These are phyloP conservation scores for Scaptomyza cyrtandrae DNA, from an alignment of 2,888 invertebrate genomes.

Conservation along the genomic window DNA sequence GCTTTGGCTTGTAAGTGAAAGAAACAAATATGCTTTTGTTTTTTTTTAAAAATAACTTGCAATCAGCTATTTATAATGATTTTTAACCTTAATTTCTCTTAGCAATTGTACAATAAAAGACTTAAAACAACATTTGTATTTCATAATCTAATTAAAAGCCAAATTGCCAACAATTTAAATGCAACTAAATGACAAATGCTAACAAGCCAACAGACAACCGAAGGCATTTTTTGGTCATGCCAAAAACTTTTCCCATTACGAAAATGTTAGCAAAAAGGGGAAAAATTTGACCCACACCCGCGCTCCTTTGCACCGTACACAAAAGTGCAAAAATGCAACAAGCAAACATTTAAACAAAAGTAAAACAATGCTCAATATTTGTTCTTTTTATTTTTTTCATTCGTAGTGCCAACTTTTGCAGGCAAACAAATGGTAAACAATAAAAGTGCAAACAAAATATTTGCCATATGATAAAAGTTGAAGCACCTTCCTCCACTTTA, in stretches of 20 bases:
- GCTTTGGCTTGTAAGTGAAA: too few relatives aligned
- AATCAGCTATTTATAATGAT: too few relatives aligned
- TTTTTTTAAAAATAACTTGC: too few relatives aligned
- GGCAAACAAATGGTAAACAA: constrained; percentile 53
- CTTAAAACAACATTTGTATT: neutral
- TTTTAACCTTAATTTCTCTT: too few relatives aligned
- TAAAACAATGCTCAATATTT: constrained; percentile 63
- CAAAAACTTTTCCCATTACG: constrained; percentile 70
- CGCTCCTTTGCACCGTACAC: neutral
- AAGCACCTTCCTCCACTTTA: constrained; percentile 4
- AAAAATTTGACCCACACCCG: constrained; percentile 4
- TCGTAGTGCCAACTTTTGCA: constrained; percentile 44
- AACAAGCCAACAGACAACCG: constrained; percentile 31
- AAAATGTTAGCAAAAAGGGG: constrained; percentile 45
- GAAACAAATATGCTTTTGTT: too few relatives aligned
- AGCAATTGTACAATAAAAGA: neutral
- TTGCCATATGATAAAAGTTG: constrained; percentile 71
- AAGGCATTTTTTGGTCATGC: constrained; percentile 43
- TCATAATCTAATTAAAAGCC: constrained; percentile 31
- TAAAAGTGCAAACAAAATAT: constrained; percentile 58
- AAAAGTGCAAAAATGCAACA: constrained; percentile 57
- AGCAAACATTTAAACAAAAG: constrained; percentile 67
- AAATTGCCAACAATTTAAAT: constrained; percentile 26
- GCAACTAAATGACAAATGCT: constrained; percentile 35
- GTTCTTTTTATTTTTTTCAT: constrained; percentile 24